Conservation (phyloP, 2,888 invertebrate genomes). For the Pyrrhosoma nymphula region DNA sequence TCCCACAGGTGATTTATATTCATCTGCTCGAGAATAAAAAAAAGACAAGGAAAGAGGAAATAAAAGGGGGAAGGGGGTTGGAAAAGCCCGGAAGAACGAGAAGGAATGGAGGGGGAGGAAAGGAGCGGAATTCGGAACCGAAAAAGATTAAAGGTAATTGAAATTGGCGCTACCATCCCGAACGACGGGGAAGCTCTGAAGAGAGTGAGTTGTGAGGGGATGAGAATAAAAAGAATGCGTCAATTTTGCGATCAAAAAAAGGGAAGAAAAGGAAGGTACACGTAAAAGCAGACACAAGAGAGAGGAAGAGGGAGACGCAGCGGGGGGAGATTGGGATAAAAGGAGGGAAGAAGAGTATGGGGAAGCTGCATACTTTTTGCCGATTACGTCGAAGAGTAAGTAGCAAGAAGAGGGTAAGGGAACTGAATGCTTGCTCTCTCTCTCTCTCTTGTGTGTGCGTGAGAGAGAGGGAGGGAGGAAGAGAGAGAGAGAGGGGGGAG, state of each 20-base stretch:
- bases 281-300: too few species aligned
- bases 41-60: background rate
- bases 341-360: background rate
- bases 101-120: background rate
- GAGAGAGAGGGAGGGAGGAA: too few species aligned
- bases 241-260: background rate
- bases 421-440: too few species aligned
- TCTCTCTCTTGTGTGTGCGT: too few species aligned
- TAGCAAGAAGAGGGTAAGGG: background rate
- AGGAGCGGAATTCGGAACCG: background rate
- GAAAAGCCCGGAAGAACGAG: constrained; percentile 13
- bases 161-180: constrained; percentile 2
- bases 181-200: background rate
- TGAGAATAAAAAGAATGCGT: background rate
- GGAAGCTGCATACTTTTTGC: background rate
- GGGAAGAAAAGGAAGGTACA: background rate
- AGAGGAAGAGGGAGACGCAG: background rate
- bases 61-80: background rate
- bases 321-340: background rate
- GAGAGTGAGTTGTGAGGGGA: background rate
- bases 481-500: too few species aligned
- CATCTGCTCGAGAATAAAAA: background rate
- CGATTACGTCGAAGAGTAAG: constrained; percentile 17
- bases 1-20: constrained; percentile 39
- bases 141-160: constrained; percentile 32